Conservation (phyloP, 2,113 vertebrate species). For the Clinocottus analis region DNA sequence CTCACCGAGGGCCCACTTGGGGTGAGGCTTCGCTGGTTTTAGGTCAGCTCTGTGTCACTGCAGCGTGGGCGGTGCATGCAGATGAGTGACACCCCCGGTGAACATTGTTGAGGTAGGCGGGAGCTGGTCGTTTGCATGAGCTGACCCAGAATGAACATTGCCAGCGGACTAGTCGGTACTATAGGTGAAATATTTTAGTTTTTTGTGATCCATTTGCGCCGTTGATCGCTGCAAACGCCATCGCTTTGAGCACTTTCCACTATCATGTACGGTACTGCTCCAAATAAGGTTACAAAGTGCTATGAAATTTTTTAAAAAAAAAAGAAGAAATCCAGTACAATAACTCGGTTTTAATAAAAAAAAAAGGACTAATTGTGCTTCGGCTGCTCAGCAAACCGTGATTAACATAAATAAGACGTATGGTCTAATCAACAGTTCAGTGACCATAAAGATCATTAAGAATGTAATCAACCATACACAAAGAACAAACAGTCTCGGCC, state of each 20-base stretch:
- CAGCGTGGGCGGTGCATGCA: neutral
- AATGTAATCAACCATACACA: constrained; percentile 12
- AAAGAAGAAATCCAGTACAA: neutral
- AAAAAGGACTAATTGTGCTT: neutral
- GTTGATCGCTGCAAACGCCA: no score
- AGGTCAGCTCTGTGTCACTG: neutral
- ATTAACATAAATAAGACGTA: constrained; percentile 15
- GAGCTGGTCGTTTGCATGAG: neutral
- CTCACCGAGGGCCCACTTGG: neutral
- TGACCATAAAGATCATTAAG: constrained; percentile 2
- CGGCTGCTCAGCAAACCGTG: constrained; percentile 11
- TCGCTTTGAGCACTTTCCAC: neutral
- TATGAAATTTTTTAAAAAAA: constrained; percentile 5
- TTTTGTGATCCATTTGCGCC: no score
- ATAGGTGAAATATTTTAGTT: neutral
- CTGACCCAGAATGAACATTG: neutral
- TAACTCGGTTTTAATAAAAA: constrained; percentile 11
- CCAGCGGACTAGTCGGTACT: neutral
- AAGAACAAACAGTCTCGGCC: neutral
- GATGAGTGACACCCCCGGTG: neutral
- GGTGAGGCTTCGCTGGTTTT: neutral
- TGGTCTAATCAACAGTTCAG: constrained; percentile 9
- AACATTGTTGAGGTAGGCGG: neutral
- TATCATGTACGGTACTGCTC: neutral
- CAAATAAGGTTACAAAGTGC: constrained; percentile 16